Evolutionary conservation across 2,113 vertebrate genomes (phyloP), one percentile per base, ranked within the genome.

Genomic region (Gavia stellata): DNA sequence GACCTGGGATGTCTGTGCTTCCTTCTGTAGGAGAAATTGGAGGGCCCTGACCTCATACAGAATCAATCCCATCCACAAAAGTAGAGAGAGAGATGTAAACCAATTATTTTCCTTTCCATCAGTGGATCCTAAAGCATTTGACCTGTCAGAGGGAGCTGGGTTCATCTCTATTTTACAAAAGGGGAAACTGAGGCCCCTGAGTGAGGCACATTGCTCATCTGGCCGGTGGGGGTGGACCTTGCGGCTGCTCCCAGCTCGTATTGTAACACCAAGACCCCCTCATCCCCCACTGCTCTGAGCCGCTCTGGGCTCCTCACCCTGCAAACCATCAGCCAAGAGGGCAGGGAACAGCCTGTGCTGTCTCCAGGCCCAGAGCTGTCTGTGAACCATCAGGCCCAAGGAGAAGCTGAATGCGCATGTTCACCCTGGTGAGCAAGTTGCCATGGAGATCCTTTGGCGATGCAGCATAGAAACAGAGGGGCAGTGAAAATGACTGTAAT

Each of bases 391-490:
- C 40, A 5, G 28, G 47, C 26, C 44, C 40, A 38, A 79, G 65
- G 73, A 88, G 92, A 29, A 31, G 47, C 47, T 14, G 67, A 62
- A 38, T 80, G 52, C 38, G 44, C 71, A 34, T n/a, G 21, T 36
- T 45, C 78, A 50, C 34, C 55, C 88, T 53, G 83, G 49, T 67
- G 77, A 92, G 93, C 63, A 53, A 52, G 95, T 97, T 97, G 92
- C 97, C 96, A 96, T 96, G 96, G 98, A 63, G 91, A 98, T 90
- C 45, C 85, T 91, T 71, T 56, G 81, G 82, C 18, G 14, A 90
- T 56, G 82, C 25, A 21, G 92, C 89, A 58, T 16, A 92, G 83
- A 90, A 29, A 18, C 50, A 45, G 94, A 94, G 59, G 95, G 97
- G 86, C 94, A 86, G 87, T 31, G 42, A 74, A 96, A 96, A 88